Evolutionary conservation across 2,888 invertebrate species (phyloP).

Genomic region (Lordiphosa fenestrarum): DNA sequence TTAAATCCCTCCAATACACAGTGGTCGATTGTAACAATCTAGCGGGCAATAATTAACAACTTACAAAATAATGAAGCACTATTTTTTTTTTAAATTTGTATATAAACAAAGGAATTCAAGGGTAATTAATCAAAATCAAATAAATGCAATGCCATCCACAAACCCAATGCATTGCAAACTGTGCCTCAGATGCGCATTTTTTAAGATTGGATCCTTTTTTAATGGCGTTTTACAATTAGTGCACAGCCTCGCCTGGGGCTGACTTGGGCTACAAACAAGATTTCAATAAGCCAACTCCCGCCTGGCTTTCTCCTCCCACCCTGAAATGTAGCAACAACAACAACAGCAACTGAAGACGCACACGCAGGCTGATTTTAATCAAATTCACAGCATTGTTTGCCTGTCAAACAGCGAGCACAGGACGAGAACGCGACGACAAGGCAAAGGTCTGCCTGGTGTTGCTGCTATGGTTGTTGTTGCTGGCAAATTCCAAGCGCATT

Average conservation of each 20-base stretch:
- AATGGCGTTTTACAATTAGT: constrained; percentile 72
- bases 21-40: no score
- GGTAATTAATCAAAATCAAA: no score
- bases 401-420: constrained; percentile 70
- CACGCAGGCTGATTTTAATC: constrained; percentile 75
- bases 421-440: constrained; percentile 45
- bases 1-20: no score
- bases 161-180: background rate
- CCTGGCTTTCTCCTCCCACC: background rate
- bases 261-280: constrained; percentile 51
- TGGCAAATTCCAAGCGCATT: constrained; percentile 73
- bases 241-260: constrained; percentile 64
- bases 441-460: constrained; percentile 41
- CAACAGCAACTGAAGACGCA: constrained; percentile 44
- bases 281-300: constrained; percentile 61
- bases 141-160: no score
- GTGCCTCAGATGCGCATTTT: constrained; percentile 5
- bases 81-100: no score
- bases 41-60: no score
- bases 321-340: background rate
- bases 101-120: no score
- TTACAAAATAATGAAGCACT: no score
- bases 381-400: constrained; percentile 78
- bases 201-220: constrained; percentile 25
- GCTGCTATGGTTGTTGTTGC: constrained; percentile 41